These are phyloP conservation scores for Paraplagusia blochii DNA, from an alignment of 2,113 vertebrate species.

Conservation along the genomic window DNA sequence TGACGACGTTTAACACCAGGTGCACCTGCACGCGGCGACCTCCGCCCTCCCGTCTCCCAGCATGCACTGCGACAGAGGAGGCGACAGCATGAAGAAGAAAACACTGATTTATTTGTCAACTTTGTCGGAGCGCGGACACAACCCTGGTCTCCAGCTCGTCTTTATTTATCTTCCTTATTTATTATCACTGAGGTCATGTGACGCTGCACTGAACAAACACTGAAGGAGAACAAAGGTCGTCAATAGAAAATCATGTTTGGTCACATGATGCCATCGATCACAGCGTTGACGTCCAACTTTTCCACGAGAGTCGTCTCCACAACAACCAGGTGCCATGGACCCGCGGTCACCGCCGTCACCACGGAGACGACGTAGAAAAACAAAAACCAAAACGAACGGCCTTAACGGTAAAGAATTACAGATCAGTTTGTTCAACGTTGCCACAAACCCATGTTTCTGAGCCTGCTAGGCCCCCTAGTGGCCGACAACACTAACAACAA, in stretches of 20 bases:
- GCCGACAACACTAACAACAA: not conserved
- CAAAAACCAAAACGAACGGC: too few relatives aligned
- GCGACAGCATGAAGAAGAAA: not conserved
- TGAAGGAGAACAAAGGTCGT: not conserved
- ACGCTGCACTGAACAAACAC: too few relatives aligned
- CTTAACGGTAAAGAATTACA: too few relatives aligned
- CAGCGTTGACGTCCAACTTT: too few relatives aligned
- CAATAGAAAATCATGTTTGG: too few relatives aligned
- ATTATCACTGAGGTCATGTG: not conserved
- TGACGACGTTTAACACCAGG: constrained; percentile 82
- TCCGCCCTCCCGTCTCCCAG: not conserved
- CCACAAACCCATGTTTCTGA: too few relatives aligned
- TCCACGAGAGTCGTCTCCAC: too few relatives aligned
- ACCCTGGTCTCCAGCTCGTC: not conserved
- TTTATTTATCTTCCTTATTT: not conserved
- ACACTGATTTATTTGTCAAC: not conserved
- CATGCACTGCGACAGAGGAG: not conserved
- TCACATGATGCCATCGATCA: too few relatives aligned
- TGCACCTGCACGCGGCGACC: not conserved
- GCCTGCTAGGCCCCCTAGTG: not conserved
- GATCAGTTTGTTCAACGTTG: too few relatives aligned
- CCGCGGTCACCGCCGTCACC: too few relatives aligned
- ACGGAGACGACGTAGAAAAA: too few relatives aligned
- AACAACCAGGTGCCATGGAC: too few relatives aligned
- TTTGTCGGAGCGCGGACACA: not conserved